A percentile compares a stretch with the other conserved stretches of the same genome.
Evolutionary conservation across 2,113 vertebrate genomes (phyloP).

Genomic region (Amazona vittata): DNA sequence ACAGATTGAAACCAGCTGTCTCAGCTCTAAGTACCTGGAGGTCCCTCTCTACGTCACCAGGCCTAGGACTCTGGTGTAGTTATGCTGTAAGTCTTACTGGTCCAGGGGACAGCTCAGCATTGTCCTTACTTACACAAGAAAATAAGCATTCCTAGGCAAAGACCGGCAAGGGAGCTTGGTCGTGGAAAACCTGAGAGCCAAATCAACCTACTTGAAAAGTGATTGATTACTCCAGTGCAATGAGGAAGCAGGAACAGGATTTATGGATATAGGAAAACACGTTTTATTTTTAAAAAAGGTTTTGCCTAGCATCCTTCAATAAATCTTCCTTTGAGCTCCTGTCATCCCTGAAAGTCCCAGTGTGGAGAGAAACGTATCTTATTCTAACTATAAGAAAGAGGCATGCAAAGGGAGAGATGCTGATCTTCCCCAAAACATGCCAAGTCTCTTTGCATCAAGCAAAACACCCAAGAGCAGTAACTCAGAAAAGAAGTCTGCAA

Average conservation of each 20-base stretch:
- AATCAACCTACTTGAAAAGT: constrained; percentile 11
- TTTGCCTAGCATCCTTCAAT: background rate
- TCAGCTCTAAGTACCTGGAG: background rate
- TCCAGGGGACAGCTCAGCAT: background rate
- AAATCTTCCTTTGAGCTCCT: background rate
- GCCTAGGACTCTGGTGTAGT: background rate
- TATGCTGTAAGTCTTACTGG: background rate
- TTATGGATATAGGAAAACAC: background rate
- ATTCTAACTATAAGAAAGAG: fast-evolving
- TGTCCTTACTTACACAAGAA: background rate
- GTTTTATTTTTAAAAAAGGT: background rate
- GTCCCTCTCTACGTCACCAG: background rate
- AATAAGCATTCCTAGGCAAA: background rate
- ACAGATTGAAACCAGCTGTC: constrained; percentile 17
- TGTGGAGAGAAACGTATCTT: background rate
- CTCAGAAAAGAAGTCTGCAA: background rate
- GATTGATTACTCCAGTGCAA: background rate
- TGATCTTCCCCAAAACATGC: background rate
- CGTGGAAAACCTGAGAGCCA: constrained; percentile 12
- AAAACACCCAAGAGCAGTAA: background rate
- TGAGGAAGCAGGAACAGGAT: background rate
- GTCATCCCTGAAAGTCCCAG: background rate
- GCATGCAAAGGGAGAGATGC: background rate
- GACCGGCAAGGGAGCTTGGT: background rate
- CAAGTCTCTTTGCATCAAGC: background rate